phyloP scores from a whole-genome alignment of 1,140 invertebrate genomes.

The Pseudomyrmex sp. region DNA sequence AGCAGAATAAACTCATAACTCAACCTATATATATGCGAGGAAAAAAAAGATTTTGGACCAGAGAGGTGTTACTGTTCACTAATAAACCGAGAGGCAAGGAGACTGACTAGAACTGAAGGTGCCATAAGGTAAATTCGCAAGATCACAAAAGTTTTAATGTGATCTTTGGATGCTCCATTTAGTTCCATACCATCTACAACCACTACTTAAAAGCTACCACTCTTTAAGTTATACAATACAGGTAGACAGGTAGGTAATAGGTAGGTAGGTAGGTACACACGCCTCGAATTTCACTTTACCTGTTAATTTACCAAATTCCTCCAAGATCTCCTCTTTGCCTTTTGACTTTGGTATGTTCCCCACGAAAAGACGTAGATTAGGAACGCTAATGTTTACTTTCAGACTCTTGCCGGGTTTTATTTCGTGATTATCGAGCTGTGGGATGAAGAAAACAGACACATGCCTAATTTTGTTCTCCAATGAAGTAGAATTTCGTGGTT shows the following conservation, averaged over 20 bases:
- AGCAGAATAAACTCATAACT: conserved; percentile 81
- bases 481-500: conserved; percentile 70
- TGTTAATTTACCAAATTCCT: conserved; percentile 99
- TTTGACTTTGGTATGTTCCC: conserved; percentile 99
- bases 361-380: conserved; percentile 99
- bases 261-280: conserved; percentile 85
- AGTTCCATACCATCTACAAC: conserved; percentile 84
- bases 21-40: conserved; percentile 84
- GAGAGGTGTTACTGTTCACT: conserved; percentile 86
- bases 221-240: conserved; percentile 83
- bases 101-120: conserved; percentile 85
- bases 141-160: conserved; percentile 63
- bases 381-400: conserved; percentile 99
- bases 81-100: conserved; percentile 86
- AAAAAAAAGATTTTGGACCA: conserved; percentile 85
- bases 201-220: conserved; percentile 86
- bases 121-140: conserved; percentile 75
- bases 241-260: conserved; percentile 84
- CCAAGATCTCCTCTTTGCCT: conserved; percentile 99
- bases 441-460: conserved; percentile 89
- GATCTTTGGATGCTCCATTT: conserved; percentile 78
- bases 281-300: conserved; percentile 94
- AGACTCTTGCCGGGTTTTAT: conserved; percentile 99
- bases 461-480: conserved; percentile 87
- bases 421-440: conserved; percentile 99